Conservation (phyloP, 2,797 vertebrate species). For the Rhinoraja longicauda region DNA sequence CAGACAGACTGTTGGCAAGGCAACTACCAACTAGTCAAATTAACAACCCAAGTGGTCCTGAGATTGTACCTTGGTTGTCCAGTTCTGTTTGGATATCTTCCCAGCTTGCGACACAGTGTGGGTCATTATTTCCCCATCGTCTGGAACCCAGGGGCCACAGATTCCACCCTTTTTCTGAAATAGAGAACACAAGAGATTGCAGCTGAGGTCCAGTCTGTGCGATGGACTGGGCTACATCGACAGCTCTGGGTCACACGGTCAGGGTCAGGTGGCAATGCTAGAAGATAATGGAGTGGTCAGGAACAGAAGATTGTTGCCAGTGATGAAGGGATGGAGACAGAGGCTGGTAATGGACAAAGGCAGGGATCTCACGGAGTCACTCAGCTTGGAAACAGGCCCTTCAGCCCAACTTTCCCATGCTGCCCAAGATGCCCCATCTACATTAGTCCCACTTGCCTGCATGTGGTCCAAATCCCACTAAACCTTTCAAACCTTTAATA, state of each 20-base stretch:
- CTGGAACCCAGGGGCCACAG: conserved; percentile 68
- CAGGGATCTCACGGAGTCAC: neutral
- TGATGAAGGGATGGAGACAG: neutral
- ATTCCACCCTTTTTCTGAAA: conserved; percentile 61
- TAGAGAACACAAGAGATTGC: neutral
- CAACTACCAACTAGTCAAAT: too few relatives aligned
- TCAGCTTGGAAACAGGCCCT: too few relatives aligned
- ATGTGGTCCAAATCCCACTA: too few relatives aligned
- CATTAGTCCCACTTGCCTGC: too few relatives aligned
- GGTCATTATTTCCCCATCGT: conserved; percentile 68
- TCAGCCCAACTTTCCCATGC: too few relatives aligned
- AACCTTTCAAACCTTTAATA: too few relatives aligned
- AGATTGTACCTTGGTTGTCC: conserved; percentile 66
- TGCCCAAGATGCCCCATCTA: too few relatives aligned
- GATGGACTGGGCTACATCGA: too few relatives aligned
- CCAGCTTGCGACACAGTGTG: conserved; percentile 68
- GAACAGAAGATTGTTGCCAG: neutral
- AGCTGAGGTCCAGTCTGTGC: neutral
- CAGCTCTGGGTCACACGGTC: neutral
- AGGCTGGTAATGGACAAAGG: neutral
- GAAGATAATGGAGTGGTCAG: too few relatives aligned
- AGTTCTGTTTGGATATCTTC: conserved; percentile 61
- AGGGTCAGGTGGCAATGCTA: too few relatives aligned
- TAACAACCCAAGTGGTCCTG: neutral
- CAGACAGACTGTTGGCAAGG: too few relatives aligned